Evolutionary conservation across 2,888 invertebrate genomes (phyloP).

Genomic region (Rhagonycha fulva): DNA sequence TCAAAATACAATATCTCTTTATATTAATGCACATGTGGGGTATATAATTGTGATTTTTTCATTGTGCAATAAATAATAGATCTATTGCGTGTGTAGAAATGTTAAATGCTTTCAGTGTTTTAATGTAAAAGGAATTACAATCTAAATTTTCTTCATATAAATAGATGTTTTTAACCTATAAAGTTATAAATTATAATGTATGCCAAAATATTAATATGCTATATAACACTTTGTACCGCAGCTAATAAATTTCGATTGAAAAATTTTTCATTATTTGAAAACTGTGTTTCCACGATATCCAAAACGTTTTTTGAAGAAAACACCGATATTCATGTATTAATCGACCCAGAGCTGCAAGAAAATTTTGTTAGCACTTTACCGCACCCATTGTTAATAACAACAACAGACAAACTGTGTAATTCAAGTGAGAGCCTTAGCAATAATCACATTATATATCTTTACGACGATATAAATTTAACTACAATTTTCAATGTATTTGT

Average conservation of each 20-base stretch:
- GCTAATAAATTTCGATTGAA: background rate
- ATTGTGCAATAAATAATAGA: no score
- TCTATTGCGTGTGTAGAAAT: no score
- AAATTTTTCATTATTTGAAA: background rate
- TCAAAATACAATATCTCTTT: no score
- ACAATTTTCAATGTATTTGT: background rate
- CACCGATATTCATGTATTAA: background rate
- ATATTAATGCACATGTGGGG: no score
- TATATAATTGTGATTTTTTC: no score
- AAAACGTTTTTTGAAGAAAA: background rate
- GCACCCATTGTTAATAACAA: background rate
- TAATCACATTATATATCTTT: background rate
- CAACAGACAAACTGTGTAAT: background rate
- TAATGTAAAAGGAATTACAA: no score
- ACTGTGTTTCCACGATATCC: background rate
- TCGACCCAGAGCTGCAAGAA: background rate
- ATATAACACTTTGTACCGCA: no score
- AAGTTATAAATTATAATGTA: no score
- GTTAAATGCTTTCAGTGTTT: no score
- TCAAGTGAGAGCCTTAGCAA: background rate
- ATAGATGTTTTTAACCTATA: no score
- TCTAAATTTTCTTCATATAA: no score
- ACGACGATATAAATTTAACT: background rate
- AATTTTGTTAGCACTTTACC: background rate
- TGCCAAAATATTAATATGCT: no score